Conservation (phyloP, 2,113 vertebrate genomes). For the Clarias batrachus region DNA sequence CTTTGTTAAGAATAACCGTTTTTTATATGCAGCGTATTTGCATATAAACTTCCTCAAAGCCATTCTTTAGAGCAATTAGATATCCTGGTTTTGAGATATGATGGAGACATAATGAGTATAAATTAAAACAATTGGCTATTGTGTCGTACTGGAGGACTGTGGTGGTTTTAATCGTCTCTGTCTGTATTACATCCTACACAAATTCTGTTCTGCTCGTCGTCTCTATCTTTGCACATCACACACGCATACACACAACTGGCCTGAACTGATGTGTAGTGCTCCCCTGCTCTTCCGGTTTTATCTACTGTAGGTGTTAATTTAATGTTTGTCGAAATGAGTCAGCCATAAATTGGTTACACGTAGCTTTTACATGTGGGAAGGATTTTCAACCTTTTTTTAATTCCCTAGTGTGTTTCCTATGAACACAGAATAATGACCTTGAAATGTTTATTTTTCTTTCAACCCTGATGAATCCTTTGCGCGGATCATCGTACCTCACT, state of each 20-base stretch:
- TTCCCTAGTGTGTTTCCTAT: not conserved
- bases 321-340: not conserved
- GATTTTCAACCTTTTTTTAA: not conserved
- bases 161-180: slow-evolving; percentile 20
- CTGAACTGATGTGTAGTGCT: not conserved
- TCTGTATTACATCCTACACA: slow-evolving; percentile 46
- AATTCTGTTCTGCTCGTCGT: slow-evolving; percentile 23
- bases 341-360: not conserved
- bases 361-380: slow-evolving; percentile 1
- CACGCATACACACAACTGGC: slow-evolving; percentile 12
- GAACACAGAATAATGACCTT: slow-evolving; percentile 30
- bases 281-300: not conserved
- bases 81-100: not conserved
- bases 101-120: not conserved
- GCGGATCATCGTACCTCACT: not conserved
- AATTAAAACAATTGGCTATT: slow-evolving; percentile 3
- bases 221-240: slow-evolving; percentile 9
- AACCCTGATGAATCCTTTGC: not conserved
- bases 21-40: not conserved
- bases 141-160: slow-evolving; percentile 11
- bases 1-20: not conserved
- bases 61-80: not conserved
- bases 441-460: slow-evolving; percentile 1
- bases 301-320: slow-evolving; percentile 16
- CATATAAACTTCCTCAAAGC: not conserved